Evolutionary conservation across 53 echinoderm and acorn worm genomes (phyloP).

Genomic region (Mesocentrotus franciscanus): DNA sequence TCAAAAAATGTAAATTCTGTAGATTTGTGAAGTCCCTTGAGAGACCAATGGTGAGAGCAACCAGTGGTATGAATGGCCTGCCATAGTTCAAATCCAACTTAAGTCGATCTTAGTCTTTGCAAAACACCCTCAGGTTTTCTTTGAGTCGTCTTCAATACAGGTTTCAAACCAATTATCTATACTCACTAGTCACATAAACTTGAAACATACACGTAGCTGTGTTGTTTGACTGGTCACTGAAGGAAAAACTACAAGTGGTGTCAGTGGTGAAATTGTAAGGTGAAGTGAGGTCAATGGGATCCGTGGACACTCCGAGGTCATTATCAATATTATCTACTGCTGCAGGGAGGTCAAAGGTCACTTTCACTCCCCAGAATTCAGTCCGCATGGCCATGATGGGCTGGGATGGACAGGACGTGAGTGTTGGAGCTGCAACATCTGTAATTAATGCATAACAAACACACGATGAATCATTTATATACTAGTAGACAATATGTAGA

Average conservation of each 20-base stretch:
- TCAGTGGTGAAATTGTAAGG: constrained; percentile 66
- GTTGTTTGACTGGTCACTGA: constrained; percentile 76
- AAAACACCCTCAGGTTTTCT: no score
- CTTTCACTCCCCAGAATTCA: constrained; percentile 60
- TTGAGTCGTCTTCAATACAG: no score
- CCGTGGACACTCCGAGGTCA: constrained; percentile 49
- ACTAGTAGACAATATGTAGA: no score
- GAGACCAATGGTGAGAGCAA: no score
- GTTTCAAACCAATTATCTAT: no score
- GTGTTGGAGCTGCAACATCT: constrained; percentile 25
- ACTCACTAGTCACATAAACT: constrained; percentile 76
- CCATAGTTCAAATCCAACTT: no score
- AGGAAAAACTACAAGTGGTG: constrained; percentile 73
- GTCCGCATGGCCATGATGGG: constrained; percentile 9
- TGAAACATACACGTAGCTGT: constrained; percentile 70
- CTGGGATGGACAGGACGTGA: constrained; percentile 12
- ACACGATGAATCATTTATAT: no score
- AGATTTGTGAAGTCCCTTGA: no score
- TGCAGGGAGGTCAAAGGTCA: constrained; percentile 78
- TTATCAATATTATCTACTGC: constrained; percentile 74
- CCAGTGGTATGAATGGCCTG: no score
- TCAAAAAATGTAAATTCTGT: no score
- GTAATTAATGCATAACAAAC: background rate
- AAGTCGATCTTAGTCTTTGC: no score
- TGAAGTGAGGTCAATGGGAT: constrained; percentile 75